Conservation (phyloP, 2,888 invertebrate species). For the Coleophora flavipennella region DNA sequence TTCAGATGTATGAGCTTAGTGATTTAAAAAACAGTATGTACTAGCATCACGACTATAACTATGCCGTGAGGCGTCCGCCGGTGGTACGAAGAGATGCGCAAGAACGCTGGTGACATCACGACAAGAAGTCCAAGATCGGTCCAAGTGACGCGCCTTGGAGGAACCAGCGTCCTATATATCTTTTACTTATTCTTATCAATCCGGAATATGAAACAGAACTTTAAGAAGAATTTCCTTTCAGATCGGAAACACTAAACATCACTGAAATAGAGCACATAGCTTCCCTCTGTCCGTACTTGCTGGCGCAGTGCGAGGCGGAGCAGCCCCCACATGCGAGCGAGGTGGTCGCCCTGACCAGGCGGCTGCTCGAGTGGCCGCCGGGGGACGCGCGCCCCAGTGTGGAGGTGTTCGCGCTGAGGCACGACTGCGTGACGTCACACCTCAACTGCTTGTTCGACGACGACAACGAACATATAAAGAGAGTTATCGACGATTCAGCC, state of each 20-base stretch:
- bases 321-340: slow-evolving; percentile 8
- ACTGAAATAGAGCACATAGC: slow-evolving; percentile 29
- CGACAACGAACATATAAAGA: slow-evolving; percentile 21
- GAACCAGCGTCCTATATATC: too few species aligned
- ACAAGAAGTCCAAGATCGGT: neutral
- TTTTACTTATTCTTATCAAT: too few species aligned
- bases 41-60: too few species aligned
- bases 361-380: too few species aligned
- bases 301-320: slow-evolving; percentile 12
- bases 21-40: too few species aligned
- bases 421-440: slow-evolving; percentile 26
- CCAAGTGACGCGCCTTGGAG: too few species aligned
- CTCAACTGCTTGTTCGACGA: slow-evolving; percentile 38
- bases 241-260: slow-evolving; percentile 22
- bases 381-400: slow-evolving; percentile 9
- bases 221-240: too few species aligned
- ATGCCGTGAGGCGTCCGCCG: too few species aligned
- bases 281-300: slow-evolving; percentile 29
- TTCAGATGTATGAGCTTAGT: too few species aligned
- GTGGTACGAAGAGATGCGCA: too few species aligned
- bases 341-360: slow-evolving; percentile 14
- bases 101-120: neutral
- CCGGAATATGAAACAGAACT: too few species aligned
- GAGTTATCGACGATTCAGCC: slow-evolving; percentile 17
- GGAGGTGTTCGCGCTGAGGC: slow-evolving; percentile 25